These are phyloP conservation scores for Lasioglossum leucozonium DNA, from an alignment of 2,888 invertebrate species.

Conservation along the genomic window DNA sequence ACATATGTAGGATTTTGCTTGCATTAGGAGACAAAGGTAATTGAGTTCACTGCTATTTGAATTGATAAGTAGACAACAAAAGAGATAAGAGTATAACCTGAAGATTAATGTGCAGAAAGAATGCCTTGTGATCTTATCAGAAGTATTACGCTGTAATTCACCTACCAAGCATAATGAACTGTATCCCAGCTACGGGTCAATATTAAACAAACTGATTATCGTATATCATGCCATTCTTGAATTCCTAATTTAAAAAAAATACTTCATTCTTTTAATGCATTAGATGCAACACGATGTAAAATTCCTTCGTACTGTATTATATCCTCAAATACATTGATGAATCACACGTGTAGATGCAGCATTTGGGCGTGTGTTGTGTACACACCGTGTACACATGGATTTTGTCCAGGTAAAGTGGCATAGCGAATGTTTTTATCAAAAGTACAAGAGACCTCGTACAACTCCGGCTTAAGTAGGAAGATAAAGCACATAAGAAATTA, in stretches of 20 bases:
- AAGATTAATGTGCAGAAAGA: conserved; percentile 21
- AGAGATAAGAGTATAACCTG: conserved; percentile 48
- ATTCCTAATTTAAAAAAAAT: conserved; percentile 30
- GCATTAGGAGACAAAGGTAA: conserved; percentile 20
- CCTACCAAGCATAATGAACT: conserved; percentile 15
- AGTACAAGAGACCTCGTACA: conserved; percentile 25
- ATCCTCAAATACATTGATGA: conserved; percentile 31
- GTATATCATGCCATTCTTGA: conserved; percentile 12
- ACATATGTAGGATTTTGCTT: conserved; percentile 10
- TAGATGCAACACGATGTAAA: conserved; percentile 34
- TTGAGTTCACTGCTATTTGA: conserved; percentile 26
- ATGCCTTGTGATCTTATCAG: conserved; percentile 25
- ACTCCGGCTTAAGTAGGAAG: conserved; percentile 50
- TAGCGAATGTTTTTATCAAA: conserved; percentile 53
- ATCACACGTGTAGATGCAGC: conserved; percentile 46
- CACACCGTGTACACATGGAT: conserved; percentile 26
- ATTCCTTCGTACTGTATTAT: conserved; percentile 40
- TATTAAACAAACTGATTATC: not conserved
- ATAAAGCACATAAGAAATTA: conserved; percentile 42
- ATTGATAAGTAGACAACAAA: conserved; percentile 33
- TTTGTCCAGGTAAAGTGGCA: conserved; percentile 33
- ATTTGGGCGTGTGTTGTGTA: conserved; percentile 24
- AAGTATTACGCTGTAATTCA: conserved; percentile 27
- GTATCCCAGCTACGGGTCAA: conserved; percentile 3
- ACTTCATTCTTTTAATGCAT: conserved; percentile 22